Conservation (phyloP, 2,113 vertebrate species). For the Nematolebias whitei region DNA sequence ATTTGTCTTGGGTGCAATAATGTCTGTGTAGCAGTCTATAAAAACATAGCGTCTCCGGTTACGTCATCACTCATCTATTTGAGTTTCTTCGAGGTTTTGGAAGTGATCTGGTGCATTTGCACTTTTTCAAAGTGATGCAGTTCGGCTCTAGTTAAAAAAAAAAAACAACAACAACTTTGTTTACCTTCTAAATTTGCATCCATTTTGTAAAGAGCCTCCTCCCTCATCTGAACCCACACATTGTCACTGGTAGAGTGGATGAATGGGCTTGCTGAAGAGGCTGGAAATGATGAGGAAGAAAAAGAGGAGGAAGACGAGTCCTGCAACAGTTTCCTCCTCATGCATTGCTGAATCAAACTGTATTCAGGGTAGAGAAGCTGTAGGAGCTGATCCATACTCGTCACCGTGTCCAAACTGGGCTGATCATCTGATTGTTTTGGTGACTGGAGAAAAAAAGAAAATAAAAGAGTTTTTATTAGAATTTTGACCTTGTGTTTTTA, state of each 20-base stretch:
- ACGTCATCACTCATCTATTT: constrained; percentile 11
- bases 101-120: not conserved
- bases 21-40: constrained; percentile 4
- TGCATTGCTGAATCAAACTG: constrained; percentile 68
- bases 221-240: constrained; percentile 51
- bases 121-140: not conserved
- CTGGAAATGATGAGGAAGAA: constrained; percentile 35
- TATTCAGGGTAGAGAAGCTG: constrained; percentile 72
- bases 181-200: constrained; percentile 67
- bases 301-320: constrained; percentile 27
- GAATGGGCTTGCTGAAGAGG: constrained; percentile 36
- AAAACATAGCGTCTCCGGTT: constrained; percentile 9
- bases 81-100: not conserved
- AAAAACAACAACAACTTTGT: not conserved
- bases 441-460: constrained; percentile 21
- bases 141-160: not conserved
- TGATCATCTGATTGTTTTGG: constrained; percentile 47
- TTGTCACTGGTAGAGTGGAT: constrained; percentile 28
- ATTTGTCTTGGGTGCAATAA: constrained; percentile 13
- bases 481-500: no score
- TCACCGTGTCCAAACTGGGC: constrained; percentile 59
- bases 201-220: constrained; percentile 57
- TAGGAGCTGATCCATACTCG: constrained; percentile 66
- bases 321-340: constrained; percentile 60
- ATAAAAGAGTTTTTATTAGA: not conserved